Conservation (phyloP, 2,888 invertebrate genomes). For the Lasioglossum marginatum region DNA sequence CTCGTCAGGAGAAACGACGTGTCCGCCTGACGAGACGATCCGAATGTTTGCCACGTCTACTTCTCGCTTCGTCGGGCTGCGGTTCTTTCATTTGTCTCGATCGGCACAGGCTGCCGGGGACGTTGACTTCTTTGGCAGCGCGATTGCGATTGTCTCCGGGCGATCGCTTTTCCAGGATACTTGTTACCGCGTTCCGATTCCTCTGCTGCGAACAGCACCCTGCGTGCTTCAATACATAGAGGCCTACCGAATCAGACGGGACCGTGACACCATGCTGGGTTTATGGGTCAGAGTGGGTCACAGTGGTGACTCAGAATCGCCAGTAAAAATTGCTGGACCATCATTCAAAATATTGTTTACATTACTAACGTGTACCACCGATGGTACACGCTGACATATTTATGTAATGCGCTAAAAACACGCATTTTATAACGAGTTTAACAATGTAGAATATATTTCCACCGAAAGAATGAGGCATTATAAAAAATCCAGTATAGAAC, state of each 20-base stretch:
- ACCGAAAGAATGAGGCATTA: no score
- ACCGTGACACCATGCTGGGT: not conserved
- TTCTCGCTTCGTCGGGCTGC: conserved; percentile 54
- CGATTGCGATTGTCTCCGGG: conserved; percentile 24
- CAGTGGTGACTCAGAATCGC: no score
- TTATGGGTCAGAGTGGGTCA: not conserved
- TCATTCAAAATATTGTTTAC: no score
- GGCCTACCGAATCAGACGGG: not conserved
- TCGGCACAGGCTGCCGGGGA: conserved; percentile 44
- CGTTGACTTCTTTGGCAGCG: conserved; percentile 47
- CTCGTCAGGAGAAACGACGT: conserved; percentile 61
- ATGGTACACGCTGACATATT: no score
- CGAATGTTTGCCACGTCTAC: conserved; percentile 65
- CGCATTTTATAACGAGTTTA: no score
- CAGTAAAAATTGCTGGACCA: no score
- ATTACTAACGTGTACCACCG: no score
- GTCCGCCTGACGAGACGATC: conserved; percentile 58
- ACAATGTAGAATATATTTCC: no score
- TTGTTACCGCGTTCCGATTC: not conserved
- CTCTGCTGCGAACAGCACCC: not conserved
- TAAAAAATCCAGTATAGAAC: no score
- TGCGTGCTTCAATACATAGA: not conserved
- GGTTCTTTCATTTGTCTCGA: conserved; percentile 60
- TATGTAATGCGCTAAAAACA: no score
- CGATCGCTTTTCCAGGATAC: conserved; percentile 9